A percentile compares a stretch with the other conserved stretches of the same genome.
Conservation (phyloP, 2,797 vertebrate species). For the Lophius americanus region DNA sequence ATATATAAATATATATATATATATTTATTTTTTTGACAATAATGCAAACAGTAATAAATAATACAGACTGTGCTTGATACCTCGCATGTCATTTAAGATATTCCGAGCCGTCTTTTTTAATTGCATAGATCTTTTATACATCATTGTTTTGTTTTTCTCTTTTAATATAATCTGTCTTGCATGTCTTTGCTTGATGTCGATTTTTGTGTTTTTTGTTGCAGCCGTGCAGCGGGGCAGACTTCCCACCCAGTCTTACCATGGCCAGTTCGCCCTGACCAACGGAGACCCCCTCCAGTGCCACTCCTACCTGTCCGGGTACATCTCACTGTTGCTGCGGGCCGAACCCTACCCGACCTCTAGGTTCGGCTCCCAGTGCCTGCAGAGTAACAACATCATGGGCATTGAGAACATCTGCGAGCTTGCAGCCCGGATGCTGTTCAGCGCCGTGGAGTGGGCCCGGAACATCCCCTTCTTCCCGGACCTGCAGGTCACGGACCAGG, state of each 20-base stretch:
- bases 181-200: slow-evolving; percentile 5
- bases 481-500: slow-evolving; percentile 97
- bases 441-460: slow-evolving; percentile 96
- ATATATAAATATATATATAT: too few species aligned
- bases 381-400: slow-evolving; percentile 96
- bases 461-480: slow-evolving; percentile 99
- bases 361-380: slow-evolving; percentile 95
- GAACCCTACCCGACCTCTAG: slow-evolving; percentile 95
- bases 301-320: slow-evolving; percentile 96
- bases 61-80: too few species aligned
- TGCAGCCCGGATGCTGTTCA: slow-evolving; percentile 96
- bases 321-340: slow-evolving; percentile 94
- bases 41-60: too few species aligned
- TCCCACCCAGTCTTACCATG: slow-evolving; percentile 92
- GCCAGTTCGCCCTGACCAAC: slow-evolving; percentile 93
- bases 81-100: too few species aligned
- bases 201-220: slow-evolving; percentile 59
- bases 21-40: too few species aligned
- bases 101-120: too few species aligned
- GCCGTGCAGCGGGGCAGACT: slow-evolving; percentile 94
- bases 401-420: slow-evolving; percentile 99
- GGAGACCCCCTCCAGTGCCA: slow-evolving; percentile 95
- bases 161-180: too few species aligned
- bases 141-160: too few species aligned
- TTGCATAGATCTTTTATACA: too few species aligned